These are phyloP conservation scores for Drosophila arawakana DNA, from an alignment of 1,140 invertebrate species.

Conservation along the genomic window DNA sequence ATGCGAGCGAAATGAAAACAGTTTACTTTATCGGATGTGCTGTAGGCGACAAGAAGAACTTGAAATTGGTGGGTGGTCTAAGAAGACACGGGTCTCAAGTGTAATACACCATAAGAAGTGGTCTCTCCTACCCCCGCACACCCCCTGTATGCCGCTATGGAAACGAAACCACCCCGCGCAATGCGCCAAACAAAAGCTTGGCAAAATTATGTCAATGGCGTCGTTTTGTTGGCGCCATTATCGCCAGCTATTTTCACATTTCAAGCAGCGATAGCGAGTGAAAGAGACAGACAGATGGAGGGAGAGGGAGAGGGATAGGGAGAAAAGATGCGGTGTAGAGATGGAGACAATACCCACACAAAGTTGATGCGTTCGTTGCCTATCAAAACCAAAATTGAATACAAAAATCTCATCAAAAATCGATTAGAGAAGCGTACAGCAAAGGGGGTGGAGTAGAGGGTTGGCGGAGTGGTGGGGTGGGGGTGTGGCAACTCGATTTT, in stretches of 20 bases:
- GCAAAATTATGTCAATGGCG: constrained; percentile 70
- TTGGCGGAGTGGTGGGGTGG: neutral
- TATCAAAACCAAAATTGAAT: constrained; percentile 78
- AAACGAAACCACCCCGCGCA: neutral
- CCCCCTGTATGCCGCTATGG: neutral
- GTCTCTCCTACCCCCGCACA: neutral
- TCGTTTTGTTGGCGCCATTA: constrained; percentile 43
- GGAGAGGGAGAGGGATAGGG: neutral
- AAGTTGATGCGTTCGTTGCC: constrained; percentile 57
- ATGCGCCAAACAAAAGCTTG: constrained; percentile 55
- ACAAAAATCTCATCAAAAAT: constrained; percentile 81
- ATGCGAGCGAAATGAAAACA: constrained; percentile 35
- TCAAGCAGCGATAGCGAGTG: constrained; percentile 15
- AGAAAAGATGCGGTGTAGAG: neutral
- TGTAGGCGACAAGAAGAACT: neutral
- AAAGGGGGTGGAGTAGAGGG: neutral
- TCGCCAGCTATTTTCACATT: constrained; percentile 38
- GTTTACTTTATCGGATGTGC: constrained; percentile 46
- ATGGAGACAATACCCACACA: constrained; percentile 17
- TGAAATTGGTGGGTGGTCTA: too few species aligned
- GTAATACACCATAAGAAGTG: neutral
- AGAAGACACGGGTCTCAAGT: neutral
- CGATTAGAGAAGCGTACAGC: constrained; percentile 63
- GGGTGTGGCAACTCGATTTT: neutral
- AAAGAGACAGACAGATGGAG: neutral